phyloP scores from a whole-genome alignment of 2,797 vertebrate genomes.

The Emys orbicularis region DNA sequence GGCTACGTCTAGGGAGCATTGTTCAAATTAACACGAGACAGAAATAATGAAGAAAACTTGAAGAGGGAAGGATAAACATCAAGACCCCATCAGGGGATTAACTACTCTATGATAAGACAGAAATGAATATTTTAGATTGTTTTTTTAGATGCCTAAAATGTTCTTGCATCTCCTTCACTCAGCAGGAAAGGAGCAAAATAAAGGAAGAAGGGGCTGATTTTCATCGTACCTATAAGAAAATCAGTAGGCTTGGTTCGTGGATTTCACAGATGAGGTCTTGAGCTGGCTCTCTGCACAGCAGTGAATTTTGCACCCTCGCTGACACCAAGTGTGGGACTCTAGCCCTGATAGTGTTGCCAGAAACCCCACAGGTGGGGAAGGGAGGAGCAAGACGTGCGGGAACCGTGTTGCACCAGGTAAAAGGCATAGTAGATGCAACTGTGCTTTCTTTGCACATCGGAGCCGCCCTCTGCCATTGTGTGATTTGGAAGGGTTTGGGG shows the following conservation, averaged over 20 bases:
- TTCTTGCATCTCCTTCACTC: conserved; percentile 44
- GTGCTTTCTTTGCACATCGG: background rate
- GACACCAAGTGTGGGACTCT: background rate
- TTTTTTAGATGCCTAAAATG: conserved; percentile 35
- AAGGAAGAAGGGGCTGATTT: conserved; percentile 32
- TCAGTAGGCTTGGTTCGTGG: conserved; percentile 23
- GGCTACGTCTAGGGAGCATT: conserved; percentile 66
- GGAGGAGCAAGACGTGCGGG: background rate
- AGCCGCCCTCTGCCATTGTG: background rate
- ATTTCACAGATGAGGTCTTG: conserved; percentile 24
- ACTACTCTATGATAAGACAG: conserved; percentile 49
- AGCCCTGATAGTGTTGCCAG: background rate
- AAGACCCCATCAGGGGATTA: conserved; percentile 26
- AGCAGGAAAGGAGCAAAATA: conserved; percentile 59
- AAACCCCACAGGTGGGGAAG: background rate
- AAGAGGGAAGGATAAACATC: conserved; percentile 65
- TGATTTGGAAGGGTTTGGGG: background rate
- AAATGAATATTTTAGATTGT: conserved; percentile 40
- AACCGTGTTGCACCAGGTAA: background rate
- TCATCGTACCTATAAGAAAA: conserved; percentile 58
- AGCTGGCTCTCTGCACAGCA: background rate
- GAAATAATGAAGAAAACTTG: conserved; percentile 75
- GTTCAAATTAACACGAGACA: conserved; percentile 75
- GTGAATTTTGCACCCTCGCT: background rate
- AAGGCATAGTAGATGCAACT: background rate